These are phyloP conservation scores for Zenarchopterus dispar DNA, from an alignment of 2,797 vertebrate species.

Conservation along the genomic window DNA sequence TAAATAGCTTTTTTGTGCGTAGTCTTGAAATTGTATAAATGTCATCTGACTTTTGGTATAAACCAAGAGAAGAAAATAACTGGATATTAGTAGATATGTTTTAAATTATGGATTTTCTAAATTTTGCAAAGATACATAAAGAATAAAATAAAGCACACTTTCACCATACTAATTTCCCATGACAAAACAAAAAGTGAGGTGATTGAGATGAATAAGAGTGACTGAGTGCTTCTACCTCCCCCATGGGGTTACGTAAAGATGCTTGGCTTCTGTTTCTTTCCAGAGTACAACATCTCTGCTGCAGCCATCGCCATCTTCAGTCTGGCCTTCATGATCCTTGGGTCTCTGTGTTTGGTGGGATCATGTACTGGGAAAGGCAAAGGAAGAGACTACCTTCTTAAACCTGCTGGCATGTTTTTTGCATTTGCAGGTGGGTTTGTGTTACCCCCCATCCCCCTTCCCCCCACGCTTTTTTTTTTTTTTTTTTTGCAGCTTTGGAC, in stretches of 20 bases:
- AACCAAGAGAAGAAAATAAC: no score
- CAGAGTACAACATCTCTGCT: conserved; percentile 98
- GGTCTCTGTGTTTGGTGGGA: conserved; percentile 84
- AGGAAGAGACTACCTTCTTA: conserved; percentile 90
- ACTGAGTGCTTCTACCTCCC: neutral
- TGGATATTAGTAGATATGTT: no score
- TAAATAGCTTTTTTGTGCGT: no score
- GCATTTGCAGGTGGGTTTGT: conserved; percentile 88
- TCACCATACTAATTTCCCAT: no score
- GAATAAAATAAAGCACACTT: no score
- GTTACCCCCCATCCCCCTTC: neutral
- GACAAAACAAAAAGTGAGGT: no score
- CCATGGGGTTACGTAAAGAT: neutral
- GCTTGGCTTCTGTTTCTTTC: neutral
- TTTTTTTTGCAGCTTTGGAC: neutral
- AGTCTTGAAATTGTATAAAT: no score
- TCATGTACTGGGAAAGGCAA: conserved; percentile 87
- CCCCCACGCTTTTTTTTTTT: no score
- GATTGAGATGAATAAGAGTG: no score
- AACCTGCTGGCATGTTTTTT: conserved; percentile 95
- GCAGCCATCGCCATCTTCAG: conserved; percentile 96
- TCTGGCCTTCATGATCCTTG: conserved; percentile 89
- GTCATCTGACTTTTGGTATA: no score
- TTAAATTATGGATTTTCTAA: no score
- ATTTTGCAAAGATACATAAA: no score